Conservation (phyloP, 2,113 vertebrate genomes). For the Seriola dumerili region DNA sequence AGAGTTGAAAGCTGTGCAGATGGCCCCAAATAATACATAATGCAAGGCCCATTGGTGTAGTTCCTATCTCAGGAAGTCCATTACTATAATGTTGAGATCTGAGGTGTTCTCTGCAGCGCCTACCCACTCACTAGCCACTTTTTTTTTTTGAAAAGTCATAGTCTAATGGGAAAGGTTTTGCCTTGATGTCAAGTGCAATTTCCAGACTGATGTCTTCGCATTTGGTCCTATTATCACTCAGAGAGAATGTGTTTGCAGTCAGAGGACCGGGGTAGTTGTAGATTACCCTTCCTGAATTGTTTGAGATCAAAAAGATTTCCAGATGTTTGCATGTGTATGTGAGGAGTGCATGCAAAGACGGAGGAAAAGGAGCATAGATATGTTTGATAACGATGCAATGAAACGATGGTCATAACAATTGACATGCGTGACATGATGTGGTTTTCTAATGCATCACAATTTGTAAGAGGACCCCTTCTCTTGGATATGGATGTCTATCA, state of each 20-base stretch:
- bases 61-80: slow-evolving; percentile 64
- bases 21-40: slow-evolving; percentile 72
- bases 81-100: slow-evolving; percentile 64
- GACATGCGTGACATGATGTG: too few relatives aligned
- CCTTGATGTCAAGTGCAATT: slow-evolving; percentile 69
- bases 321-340: background rate
- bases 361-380: too few relatives aligned
- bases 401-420: too few relatives aligned
- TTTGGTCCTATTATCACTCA: slow-evolving; percentile 39
- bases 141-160: slow-evolving; percentile 13
- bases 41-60: slow-evolving; percentile 60
- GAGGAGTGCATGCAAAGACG: background rate
- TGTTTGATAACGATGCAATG: too few relatives aligned
- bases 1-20: slow-evolving; percentile 70
- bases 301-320: slow-evolving; percentile 11
- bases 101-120: slow-evolving; percentile 41
- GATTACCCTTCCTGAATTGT: slow-evolving; percentile 10
- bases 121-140: slow-evolving; percentile 15
- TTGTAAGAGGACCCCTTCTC: too few relatives aligned
- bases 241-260: slow-evolving; percentile 18
- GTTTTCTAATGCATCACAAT: too few relatives aligned
- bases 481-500: too few relatives aligned
- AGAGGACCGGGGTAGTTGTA: background rate
- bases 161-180: slow-evolving; percentile 48
- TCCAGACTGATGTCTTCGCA: slow-evolving; percentile 29